A percentile compares a stretch with the other conserved stretches of the same genome.
Conservation (phyloP, 2,797 vertebrate species). For the Danio kyathit region DNA sequence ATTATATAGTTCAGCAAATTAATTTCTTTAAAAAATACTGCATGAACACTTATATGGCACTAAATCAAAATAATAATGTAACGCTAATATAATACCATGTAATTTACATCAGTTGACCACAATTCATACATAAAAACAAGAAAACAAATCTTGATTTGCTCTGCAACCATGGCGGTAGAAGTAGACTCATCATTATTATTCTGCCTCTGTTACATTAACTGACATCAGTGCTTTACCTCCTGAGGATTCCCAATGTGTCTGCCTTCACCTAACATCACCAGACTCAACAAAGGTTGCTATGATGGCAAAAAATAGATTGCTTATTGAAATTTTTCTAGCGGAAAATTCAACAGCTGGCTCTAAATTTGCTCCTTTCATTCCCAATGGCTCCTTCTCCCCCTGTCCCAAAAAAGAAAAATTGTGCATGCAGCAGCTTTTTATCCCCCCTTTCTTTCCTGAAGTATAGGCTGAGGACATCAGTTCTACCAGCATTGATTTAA, state of each 20-base stretch:
- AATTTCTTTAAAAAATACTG: too few species aligned
- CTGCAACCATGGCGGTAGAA: too few species aligned
- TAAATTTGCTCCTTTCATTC: constrained; percentile 70
- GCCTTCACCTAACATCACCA: constrained; percentile 58
- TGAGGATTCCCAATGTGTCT: constrained; percentile 49
- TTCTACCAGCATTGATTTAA: constrained; percentile 72
- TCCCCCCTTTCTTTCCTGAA: constrained; percentile 47
- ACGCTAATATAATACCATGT: too few species aligned
- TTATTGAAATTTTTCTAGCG: constrained; percentile 65
- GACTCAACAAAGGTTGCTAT: constrained; percentile 53
- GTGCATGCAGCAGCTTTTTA: constrained; percentile 68
- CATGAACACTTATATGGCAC: too few species aligned
- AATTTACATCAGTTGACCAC: too few species aligned
- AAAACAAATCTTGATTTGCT: too few species aligned
- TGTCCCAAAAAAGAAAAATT: constrained; percentile 55
- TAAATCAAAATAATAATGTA: too few species aligned
- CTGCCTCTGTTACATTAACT: neutral
- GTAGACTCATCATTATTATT: too few species aligned
- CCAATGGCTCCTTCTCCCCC: constrained; percentile 63
- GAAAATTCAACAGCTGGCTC: constrained; percentile 61
- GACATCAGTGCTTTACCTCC: constrained; percentile 7
- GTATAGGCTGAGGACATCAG: constrained; percentile 71
- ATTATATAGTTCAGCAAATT: too few species aligned
- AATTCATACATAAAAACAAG: too few species aligned
- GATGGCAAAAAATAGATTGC: constrained; percentile 55